A percentile compares a stretch with the other conserved stretches of the same genome.
Evolutionary conservation across 2,888 invertebrate genomes (phyloP).

Genomic region (Zelleria hepariella): DNA sequence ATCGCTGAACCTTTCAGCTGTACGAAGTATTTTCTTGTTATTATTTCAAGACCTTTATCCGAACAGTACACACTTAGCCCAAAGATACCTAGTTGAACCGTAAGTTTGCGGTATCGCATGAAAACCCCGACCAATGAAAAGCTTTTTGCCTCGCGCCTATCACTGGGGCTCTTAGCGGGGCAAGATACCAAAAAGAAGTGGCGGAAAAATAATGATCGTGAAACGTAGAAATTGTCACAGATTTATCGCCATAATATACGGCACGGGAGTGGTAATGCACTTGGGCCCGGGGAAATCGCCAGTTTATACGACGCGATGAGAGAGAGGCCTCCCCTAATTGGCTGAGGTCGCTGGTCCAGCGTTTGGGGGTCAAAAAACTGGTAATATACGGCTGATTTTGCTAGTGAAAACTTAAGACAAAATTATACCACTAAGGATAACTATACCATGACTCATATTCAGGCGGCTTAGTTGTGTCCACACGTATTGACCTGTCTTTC

Average conservation of each 20-base stretch:
- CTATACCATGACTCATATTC: no score
- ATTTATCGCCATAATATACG: conserved; percentile 50
- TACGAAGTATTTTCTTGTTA: no score
- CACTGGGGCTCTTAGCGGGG: not conserved
- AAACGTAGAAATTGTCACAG: conserved; percentile 22
- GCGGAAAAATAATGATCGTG: conserved; percentile 2
- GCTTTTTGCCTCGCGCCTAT: not conserved
- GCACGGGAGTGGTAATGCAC: conserved; percentile 39
- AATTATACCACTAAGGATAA: no score
- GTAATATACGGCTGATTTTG: not conserved
- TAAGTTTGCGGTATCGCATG: not conserved
- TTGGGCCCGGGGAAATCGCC: conserved; percentile 36
- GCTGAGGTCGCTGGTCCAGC: not conserved
- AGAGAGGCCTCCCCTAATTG: conserved; percentile 9
- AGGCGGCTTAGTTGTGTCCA: no score
- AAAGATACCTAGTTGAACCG: no score
- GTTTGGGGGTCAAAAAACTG: not conserved
- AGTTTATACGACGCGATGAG: conserved; percentile 38
- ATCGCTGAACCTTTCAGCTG: no score
- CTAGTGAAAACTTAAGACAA: no score
- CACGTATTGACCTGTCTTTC: no score
- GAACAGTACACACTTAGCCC: no score
- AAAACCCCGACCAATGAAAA: not conserved
- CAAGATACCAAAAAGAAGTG: not conserved
- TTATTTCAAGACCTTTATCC: not conserved